A percentile compares a stretch with the other conserved stretches of the same genome.
phyloP scores from a whole-genome alignment of 2,113 vertebrate species.

The Irena cyanogastra region DNA sequence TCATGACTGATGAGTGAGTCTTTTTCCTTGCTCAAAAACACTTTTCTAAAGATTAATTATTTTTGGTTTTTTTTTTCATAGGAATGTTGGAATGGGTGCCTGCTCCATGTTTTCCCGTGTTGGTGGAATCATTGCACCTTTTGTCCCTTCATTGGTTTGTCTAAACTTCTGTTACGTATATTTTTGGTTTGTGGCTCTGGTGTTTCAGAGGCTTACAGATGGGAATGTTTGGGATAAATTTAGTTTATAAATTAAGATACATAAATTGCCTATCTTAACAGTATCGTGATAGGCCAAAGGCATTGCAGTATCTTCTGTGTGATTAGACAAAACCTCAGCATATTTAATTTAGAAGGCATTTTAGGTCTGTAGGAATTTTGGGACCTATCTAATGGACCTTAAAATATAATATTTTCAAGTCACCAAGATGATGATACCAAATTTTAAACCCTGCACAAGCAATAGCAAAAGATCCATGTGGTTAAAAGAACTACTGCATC shows the following conservation, averaged over 20 bases:
- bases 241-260: neutral
- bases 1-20: neutral
- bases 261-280: neutral
- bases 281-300: neutral
- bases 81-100: slow-evolving; percentile 79
- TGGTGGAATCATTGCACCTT: slow-evolving; percentile 81
- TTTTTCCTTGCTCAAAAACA: neutral
- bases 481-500: neutral
- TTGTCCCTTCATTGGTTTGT: slow-evolving; percentile 81
- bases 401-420: neutral
- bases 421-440: neutral
- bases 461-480: neutral
- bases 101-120: slow-evolving; percentile 83
- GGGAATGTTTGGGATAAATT: neutral
- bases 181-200: neutral
- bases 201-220: neutral
- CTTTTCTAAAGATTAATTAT: neutral
- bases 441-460: neutral
- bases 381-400: neutral
- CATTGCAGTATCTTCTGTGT: neutral
- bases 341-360: neutral
- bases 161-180: neutral
- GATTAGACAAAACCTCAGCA: neutral
- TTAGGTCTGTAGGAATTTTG: neutral
- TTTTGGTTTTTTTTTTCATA: neutral